Base-by-base conservation (phyloP, 1,140 invertebrate species). In the Zaprionus ghesquierei region DNA sequence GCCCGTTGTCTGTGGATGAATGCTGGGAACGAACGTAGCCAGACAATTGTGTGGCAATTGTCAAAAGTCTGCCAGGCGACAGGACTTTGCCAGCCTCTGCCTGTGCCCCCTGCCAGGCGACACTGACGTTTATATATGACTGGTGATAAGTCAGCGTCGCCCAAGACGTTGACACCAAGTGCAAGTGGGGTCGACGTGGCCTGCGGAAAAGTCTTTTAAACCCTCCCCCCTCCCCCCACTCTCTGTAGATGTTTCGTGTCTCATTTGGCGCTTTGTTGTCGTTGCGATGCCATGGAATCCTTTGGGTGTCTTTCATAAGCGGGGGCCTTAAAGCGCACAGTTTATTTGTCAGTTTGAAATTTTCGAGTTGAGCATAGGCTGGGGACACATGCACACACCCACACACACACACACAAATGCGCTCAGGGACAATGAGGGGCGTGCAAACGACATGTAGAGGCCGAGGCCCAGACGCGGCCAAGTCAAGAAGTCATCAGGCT, bases 11-110 rank as follows among this genome's bases (percentile, higher is more conserved):
- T 60, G 38, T 56, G 77, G 65, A 46, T 72, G 65, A 76, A 75
- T 80, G 61, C 55, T 53, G 51, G 60, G 41, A 5, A 9, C 41
- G 63, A 72, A 44, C 81, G 51, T 68, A 35, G 61, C 63, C 56
- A 80, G 84, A 87, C 82, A 87, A 87, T 87, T 87, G 82, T 86
- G 79, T 70, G 82, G 82, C 82, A 87, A 87, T 87, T 87, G 84
- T 87, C 84, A 87, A 89, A 87, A 82, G 82, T 87, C 81, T 68
- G 73, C 69, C 55, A 46, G 53, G 38, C 70, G 69, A 59, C 74
- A 51, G 62, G 38, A 75, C 74, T 76, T 29, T 49, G 55, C 41
- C n/a, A 13, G 23, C 18, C 20, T 38, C 35, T n/a, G 9, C 18
- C 25, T 23, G 22, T 6, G 8, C 15, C 6, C 6, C 8, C 12